These are phyloP conservation scores for Hypocryptadius cinnamomeus DNA, from an alignment of 2,113 vertebrate genomes.

Conservation along the genomic window DNA sequence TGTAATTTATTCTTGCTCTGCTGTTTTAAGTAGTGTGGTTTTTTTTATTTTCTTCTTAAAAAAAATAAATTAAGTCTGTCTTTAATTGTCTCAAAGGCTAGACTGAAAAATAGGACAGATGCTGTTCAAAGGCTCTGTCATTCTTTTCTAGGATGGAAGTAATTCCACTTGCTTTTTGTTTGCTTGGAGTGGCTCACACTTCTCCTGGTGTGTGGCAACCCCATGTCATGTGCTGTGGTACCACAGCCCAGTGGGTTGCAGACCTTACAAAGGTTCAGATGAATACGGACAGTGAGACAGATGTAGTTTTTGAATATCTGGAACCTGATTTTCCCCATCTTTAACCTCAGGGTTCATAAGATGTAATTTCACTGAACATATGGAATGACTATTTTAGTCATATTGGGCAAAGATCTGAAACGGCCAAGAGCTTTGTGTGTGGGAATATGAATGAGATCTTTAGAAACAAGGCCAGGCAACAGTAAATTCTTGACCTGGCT, in stretches of 20 bases:
- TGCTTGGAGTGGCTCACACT: not conserved
- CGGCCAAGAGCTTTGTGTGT: not conserved
- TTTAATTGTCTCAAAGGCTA: not conserved
- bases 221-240: not conserved
- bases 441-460: not conserved
- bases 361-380: not conserved
- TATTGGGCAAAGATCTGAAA: not conserved
- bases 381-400: not conserved
- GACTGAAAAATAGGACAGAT: not conserved
- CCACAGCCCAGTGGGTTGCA: not conserved
- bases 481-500: conserved; percentile 35
- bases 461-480: not conserved
- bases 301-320: not conserved
- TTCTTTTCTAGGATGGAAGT: not conserved
- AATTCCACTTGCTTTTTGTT: not conserved
- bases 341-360: not conserved
- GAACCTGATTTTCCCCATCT: not conserved
- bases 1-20: conserved; percentile 1
- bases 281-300: not conserved
- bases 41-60: not conserved
- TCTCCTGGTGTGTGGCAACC: not conserved
- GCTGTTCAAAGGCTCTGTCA: not conserved
- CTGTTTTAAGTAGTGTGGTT: not conserved
- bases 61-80: not conserved
- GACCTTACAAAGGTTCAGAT: not conserved